phyloP scores from a whole-genome alignment of 2,113 vertebrate species.

The Chitala chitala region DNA sequence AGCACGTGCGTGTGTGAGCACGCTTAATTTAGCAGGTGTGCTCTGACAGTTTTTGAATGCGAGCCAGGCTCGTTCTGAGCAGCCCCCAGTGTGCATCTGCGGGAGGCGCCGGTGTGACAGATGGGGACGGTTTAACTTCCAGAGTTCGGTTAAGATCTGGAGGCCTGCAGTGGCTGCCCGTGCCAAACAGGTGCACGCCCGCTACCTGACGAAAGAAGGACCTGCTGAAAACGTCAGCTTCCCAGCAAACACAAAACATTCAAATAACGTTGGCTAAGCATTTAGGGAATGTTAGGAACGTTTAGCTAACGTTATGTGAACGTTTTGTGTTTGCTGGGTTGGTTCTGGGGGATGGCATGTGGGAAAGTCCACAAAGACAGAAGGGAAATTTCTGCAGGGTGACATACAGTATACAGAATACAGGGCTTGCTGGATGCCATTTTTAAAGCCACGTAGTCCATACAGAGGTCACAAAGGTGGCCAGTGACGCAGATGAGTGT shows the following conservation, averaged over 20 bases:
- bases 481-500: too few relatives aligned
- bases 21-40: slow-evolving; percentile 73
- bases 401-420: too few relatives aligned
- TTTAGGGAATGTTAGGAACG: too few relatives aligned
- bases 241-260: not conserved
- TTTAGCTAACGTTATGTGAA: too few relatives aligned
- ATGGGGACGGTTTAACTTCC: slow-evolving; percentile 76
- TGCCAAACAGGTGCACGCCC: slow-evolving; percentile 66
- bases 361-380: slow-evolving; percentile 10
- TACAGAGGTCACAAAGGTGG: too few relatives aligned
- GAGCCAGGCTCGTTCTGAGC: slow-evolving; percentile 59
- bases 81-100: slow-evolving; percentile 57
- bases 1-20: slow-evolving; percentile 41
- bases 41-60: slow-evolving; percentile 69
- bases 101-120: slow-evolving; percentile 59
- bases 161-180: slow-evolving; percentile 57
- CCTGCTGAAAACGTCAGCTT: slow-evolving; percentile 41
- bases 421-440: too few relatives aligned
- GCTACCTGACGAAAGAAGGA: slow-evolving; percentile 38
- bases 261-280: too few relatives aligned
- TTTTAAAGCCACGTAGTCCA: too few relatives aligned
- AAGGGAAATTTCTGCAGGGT: not conserved
- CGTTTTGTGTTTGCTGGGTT: too few relatives aligned
- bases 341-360: slow-evolving; percentile 36
- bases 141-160: slow-evolving; percentile 70